A percentile compares a stretch with the other conserved stretches of the same genome.
Conservation (phyloP, 1,140 invertebrate genomes). For the Mizuhopecten yessoensis region DNA sequence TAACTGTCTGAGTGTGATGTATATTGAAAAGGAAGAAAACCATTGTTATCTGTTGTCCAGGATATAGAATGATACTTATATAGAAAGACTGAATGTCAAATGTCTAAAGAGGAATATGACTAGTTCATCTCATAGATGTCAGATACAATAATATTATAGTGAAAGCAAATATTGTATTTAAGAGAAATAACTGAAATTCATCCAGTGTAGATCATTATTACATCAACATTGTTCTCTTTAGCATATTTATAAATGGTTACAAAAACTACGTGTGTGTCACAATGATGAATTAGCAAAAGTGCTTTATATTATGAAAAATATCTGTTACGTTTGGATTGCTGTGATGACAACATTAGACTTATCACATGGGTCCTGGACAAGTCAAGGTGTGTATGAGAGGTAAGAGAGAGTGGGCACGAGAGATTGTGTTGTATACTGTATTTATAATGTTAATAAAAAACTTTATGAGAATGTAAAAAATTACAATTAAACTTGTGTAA, state of each 20-base stretch:
- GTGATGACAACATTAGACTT: too few species aligned
- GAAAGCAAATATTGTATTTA: neutral
- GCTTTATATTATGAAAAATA: neutral
- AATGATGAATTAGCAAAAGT: neutral
- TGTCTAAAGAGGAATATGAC: neutral
- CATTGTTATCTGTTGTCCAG: neutral
- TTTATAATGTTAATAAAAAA: slow-evolving; percentile 6
- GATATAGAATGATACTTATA: neutral
- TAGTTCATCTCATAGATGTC: too few species aligned
- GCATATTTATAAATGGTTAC: neutral
- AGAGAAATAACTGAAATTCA: neutral
- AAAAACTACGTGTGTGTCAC: neutral
- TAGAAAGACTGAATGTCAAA: neutral
- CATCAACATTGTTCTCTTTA: neutral
- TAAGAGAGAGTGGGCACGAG: neutral
- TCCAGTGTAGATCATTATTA: too few species aligned
- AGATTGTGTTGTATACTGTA: neutral
- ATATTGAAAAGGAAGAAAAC: neutral
- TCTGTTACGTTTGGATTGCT: too few species aligned
- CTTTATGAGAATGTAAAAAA: neutral
- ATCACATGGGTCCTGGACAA: neutral
- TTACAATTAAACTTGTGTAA: neutral
- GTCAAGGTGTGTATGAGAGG: neutral
- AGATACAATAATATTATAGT: neutral
- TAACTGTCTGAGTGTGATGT: neutral